Base-by-base conservation (phyloP, 2,888 invertebrate species). In the Nebria salina region DNA sequence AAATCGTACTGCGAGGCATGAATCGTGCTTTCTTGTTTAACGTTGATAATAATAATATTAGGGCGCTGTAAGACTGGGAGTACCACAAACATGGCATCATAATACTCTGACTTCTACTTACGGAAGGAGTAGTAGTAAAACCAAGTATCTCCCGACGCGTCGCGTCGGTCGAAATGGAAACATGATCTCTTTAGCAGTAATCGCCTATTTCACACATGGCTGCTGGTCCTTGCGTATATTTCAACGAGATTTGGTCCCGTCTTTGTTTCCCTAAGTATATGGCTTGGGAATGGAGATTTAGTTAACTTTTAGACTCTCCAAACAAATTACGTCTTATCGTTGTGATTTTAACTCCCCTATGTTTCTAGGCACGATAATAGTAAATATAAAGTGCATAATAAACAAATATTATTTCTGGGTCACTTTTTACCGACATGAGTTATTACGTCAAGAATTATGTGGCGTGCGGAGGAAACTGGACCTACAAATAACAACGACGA, bases 181-280 rank as follows among this genome's bases (percentile, higher is more conserved):
- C 54, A 54, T 54, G 54, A 54, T 54, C 54, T 54, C 54, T 54
- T 54, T 54, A 54, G 54, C 54, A 54, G 54, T 54, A 54, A 54
- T 54, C 54, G 54, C 2, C 54, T 54, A 54, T 54, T 54, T 54
- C 54, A 54, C 54, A 54, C 54, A 54, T 54, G 54, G 54, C 13
- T 54, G 54, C 54, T 13, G 13, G 54, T 13, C 13, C 54, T 54
- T 8, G 11, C 54, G 13, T 54, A 54, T 54, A 54, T 54, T 54
- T 13, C 34, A 34, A 34, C 34, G 34, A 34, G 34, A 4, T 34
- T 34, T 54, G 13, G 54, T 13, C 13, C 54, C 54, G 13, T 54
- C 54, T 54, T 13, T 54, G 54, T 54, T 8, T 54, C 54, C 54
- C 54, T 34, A 34, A 34, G 34, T 34, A 34, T 34, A 34, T 34